Percentiles rank a stretch among this genome's conserved stretches.
phyloP scores from a whole-genome alignment of 1,140 invertebrate genomes.

The Euura saliciscinereae region DNA sequence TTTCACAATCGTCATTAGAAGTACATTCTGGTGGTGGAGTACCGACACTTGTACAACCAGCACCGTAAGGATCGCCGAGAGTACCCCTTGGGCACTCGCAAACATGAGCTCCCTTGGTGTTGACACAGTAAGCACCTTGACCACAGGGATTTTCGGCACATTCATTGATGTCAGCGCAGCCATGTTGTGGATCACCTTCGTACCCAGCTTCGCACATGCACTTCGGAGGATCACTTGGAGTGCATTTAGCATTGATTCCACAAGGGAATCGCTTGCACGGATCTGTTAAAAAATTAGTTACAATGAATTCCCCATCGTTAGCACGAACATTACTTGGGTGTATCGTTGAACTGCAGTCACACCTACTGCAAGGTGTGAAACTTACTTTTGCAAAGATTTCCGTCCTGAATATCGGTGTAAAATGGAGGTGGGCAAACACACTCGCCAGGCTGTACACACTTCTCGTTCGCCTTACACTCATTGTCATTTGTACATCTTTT shows the following conservation, averaged over 20 bases:
- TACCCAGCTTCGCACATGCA: slow-evolving; percentile 87
- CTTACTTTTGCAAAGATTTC: slow-evolving; percentile 83
- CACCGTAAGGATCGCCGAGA: slow-evolving; percentile 82
- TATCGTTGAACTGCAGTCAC: not conserved
- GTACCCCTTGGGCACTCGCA: slow-evolving; percentile 84
- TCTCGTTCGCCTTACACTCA: slow-evolving; percentile 86
- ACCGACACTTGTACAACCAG: slow-evolving; percentile 70
- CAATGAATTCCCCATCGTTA: no score
- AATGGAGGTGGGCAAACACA: slow-evolving; percentile 89
- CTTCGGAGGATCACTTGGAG: slow-evolving; percentile 84
- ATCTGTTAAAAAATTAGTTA: slow-evolving; percentile 41
- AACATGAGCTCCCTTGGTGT: slow-evolving; percentile 82
- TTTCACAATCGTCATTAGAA: slow-evolving; percentile 78
- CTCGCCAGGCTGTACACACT: slow-evolving; percentile 88
- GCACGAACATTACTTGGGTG: no score
- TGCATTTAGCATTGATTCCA: slow-evolving; percentile 91
- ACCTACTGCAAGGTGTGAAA: slow-evolving; percentile 19
- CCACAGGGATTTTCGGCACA: slow-evolving; percentile 81
- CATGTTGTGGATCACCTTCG: slow-evolving; percentile 81
- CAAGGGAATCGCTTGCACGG: slow-evolving; percentile 87
- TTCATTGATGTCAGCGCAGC: slow-evolving; percentile 86
- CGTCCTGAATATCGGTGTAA: slow-evolving; percentile 79
- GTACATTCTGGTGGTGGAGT: slow-evolving; percentile 67
- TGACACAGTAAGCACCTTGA: slow-evolving; percentile 84
- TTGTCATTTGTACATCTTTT: slow-evolving; percentile 79